Evolutionary conservation across 1,140 invertebrate genomes (phyloP).

Genomic region (Aporrectodea caliginosa): DNA sequence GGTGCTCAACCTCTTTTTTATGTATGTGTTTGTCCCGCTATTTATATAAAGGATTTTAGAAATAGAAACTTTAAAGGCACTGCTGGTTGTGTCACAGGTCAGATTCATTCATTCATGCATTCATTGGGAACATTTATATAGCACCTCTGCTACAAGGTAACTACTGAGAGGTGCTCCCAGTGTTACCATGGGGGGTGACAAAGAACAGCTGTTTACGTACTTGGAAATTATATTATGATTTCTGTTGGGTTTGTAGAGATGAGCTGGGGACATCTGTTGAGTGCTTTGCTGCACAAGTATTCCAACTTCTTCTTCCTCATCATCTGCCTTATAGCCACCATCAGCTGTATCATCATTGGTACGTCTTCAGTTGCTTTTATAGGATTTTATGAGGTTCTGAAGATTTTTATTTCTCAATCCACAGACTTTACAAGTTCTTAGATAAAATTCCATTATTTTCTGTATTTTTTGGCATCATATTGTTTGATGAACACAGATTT

Average conservation of each 20-base stretch:
- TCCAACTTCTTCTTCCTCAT: not conserved
- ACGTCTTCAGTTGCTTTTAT: not conserved
- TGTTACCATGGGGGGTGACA: not conserved
- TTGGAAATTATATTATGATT: not conserved
- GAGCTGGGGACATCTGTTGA: not conserved
- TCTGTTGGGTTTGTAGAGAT: not conserved
- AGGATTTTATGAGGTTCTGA: not conserved
- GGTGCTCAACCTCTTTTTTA: too few relatives aligned
- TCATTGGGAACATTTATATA: too few relatives aligned
- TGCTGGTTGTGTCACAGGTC: too few relatives aligned
- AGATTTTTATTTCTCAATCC: not conserved
- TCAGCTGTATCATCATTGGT: not conserved
- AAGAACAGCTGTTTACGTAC: not conserved
- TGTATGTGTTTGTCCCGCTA: too few relatives aligned
- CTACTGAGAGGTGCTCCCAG: not conserved
- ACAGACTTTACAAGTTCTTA: not conserved
- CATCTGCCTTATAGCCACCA: not conserved
- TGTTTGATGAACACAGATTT: not conserved
- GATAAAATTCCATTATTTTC: not conserved
- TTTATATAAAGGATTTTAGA: too few relatives aligned
- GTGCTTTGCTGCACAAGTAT: not conserved
- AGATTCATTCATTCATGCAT: too few relatives aligned
- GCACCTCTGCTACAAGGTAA: not conserved
- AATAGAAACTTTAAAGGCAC: not conserved
- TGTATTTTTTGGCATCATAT: not conserved